Conservation (phyloP, 1,140 invertebrate species). For the Chrysoperla carnea region DNA sequence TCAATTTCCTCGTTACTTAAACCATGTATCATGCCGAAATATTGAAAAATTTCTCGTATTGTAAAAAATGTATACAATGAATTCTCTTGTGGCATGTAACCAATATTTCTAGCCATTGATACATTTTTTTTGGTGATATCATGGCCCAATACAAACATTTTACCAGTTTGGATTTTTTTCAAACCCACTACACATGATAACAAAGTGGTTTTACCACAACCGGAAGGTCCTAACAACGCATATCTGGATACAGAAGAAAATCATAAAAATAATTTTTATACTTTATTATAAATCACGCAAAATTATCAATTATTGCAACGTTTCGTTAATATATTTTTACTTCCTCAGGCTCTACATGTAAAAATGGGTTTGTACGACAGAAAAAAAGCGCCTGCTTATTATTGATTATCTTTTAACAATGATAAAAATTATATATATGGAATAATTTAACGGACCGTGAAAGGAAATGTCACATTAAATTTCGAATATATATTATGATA, state of each 20-base stretch:
- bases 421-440: no score
- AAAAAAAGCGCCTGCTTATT: no score
- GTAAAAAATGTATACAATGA: slow-evolving; percentile 89
- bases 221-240: slow-evolving; percentile 69
- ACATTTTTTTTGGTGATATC: slow-evolving; percentile 65
- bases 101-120: slow-evolving; percentile 72
- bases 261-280: no score
- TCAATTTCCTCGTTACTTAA: slow-evolving; percentile 67
- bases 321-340: no score
- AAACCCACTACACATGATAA: slow-evolving; percentile 76
- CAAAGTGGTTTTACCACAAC: slow-evolving; percentile 72
- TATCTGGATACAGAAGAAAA: slow-evolving; percentile 43
- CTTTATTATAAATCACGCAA: no score
- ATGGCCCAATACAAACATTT: slow-evolving; percentile 73
- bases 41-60: slow-evolving; percentile 86
- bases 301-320: no score
- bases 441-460: no score
- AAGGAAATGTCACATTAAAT: no score
- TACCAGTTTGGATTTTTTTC: slow-evolving; percentile 59
- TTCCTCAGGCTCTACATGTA: no score
- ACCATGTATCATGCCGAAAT: slow-evolving; percentile 88
- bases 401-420: no score
- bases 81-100: slow-evolving; percentile 79
- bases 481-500: no score
- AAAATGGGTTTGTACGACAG: no score